Evolutionary conservation across 2,797 vertebrate species (phyloP).

Genomic region (Ficedula albicollis): DNA sequence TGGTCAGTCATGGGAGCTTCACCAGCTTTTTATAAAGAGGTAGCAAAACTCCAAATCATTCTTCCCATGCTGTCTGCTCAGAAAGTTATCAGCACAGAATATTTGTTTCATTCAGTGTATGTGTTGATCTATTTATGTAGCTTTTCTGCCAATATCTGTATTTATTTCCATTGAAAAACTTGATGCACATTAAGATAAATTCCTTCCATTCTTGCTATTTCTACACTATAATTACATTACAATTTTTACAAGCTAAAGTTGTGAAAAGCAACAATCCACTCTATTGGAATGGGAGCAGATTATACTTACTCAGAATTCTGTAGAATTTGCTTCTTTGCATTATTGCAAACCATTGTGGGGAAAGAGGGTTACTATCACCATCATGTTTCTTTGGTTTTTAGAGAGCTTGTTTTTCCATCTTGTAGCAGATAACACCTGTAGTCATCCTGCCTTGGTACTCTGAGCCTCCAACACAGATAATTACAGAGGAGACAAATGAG

Average conservation of each 20-base stretch:
- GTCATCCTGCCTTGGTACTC: not conserved
- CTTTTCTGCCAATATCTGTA: not conserved
- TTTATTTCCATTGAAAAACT: constrained; percentile 11
- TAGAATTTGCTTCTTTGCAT: not conserved
- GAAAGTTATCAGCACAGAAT: not conserved
- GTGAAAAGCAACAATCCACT: not conserved
- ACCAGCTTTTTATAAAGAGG: not conserved
- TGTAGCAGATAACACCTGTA: constrained; percentile 1
- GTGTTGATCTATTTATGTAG: not conserved
- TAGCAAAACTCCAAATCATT: not conserved
- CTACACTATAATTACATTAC: constrained; percentile 19
- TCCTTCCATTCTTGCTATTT: not conserved
- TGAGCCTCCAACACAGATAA: not conserved
- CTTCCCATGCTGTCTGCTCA: not conserved
- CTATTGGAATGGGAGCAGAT: constrained; percentile 18
- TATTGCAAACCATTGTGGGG: not conserved
- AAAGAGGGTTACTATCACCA: constrained; percentile 6
- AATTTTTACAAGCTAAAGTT: not conserved
- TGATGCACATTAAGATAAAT: not conserved
- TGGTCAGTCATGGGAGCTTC: not conserved
- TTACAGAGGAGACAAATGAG: not conserved
- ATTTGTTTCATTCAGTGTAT: not conserved
- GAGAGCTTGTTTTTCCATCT: constrained; percentile 28
- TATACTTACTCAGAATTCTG: not conserved
- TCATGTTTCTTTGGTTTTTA: not conserved